Evolutionary conservation across 2,113 vertebrate species (phyloP).

Genomic region (Falcunculus frontatus): DNA sequence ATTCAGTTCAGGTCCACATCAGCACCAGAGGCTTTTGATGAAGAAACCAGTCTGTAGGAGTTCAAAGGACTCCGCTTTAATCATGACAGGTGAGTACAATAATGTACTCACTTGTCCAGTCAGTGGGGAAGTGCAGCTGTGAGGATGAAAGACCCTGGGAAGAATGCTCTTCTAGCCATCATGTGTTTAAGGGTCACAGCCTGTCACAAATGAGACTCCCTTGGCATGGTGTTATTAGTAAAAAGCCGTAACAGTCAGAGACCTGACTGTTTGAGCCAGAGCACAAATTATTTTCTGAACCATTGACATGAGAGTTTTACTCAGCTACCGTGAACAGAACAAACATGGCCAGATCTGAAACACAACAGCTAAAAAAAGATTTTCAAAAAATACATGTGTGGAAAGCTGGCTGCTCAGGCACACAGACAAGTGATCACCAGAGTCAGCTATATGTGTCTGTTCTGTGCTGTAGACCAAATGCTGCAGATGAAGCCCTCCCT

Average conservation of each 20-base stretch:
- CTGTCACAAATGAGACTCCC: background rate
- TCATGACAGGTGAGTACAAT: background rate
- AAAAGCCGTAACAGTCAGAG: background rate
- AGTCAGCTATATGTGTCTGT: fast-evolving
- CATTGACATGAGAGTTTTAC: background rate
- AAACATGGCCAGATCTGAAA: background rate
- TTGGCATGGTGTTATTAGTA: background rate
- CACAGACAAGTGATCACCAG: background rate
- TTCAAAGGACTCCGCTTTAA: background rate
- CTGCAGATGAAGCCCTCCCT: background rate
- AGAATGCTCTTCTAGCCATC: background rate
- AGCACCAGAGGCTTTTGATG: background rate
- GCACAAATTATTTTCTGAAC: background rate
- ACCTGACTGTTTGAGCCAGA: background rate
- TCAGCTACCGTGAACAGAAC: background rate
- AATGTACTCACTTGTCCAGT: background rate
- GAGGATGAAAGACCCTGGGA: background rate
- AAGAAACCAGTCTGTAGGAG: background rate
- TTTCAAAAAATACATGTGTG: fast-evolving
- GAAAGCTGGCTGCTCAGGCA: background rate
- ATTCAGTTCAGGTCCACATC: background rate
- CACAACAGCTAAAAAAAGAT: background rate
- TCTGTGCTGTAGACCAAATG: fast-evolving
- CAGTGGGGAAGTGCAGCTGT: background rate
- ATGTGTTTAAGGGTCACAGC: background rate